These are phyloP conservation scores for Frankliniella intonsa DNA, from an alignment of 2,888 invertebrate species.

Conservation along the genomic window DNA sequence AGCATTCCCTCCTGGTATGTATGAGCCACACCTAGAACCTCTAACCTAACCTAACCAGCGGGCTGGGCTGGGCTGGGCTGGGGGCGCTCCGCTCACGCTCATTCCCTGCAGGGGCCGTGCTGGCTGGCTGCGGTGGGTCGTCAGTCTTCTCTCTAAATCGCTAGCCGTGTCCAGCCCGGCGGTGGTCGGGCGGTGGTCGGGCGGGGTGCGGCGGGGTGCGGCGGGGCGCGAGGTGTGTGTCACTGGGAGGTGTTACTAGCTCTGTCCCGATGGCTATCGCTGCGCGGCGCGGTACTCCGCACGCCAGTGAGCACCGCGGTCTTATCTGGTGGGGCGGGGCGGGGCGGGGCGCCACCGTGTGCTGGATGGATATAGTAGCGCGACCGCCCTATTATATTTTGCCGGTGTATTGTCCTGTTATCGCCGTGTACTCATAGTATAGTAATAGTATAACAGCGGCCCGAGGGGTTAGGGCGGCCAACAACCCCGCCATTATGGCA, in stretches of 20 bases:
- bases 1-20: no score
- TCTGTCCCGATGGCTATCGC: constrained; percentile 4
- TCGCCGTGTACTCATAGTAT: neutral
- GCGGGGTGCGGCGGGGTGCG: neutral
- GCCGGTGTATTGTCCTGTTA: neutral
- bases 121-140: no score
- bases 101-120: no score
- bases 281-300: neutral
- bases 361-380: no score
- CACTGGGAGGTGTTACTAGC: neutral
- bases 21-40: no score
- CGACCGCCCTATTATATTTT: neutral
- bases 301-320: neutral
- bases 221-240: neutral
- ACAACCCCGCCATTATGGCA: no score
- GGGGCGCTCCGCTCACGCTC: no score
- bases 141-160: neutral
- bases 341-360: neutral
- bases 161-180: no score
- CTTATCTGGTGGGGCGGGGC: neutral
- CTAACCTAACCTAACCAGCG: no score
- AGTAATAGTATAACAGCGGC: no score
- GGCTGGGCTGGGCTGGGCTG: no score
- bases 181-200: neutral
- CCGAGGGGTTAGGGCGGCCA: no score